These are phyloP conservation scores for Geococcyx californianus DNA, from an alignment of 2,113 vertebrate species.

Conservation along the genomic window DNA sequence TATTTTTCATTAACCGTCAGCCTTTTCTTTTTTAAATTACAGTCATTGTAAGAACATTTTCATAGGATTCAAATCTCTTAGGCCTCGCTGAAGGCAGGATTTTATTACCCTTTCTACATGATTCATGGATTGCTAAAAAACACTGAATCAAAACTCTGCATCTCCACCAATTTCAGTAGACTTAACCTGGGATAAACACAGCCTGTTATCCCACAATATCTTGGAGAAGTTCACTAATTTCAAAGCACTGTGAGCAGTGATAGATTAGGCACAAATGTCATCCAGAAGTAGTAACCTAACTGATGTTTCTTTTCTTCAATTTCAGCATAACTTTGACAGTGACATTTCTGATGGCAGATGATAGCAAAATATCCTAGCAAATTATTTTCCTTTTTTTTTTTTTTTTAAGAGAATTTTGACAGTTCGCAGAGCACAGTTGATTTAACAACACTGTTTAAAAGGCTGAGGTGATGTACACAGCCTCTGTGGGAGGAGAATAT, in stretches of 20 bases:
- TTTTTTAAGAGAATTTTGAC: background rate
- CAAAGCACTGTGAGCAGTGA: rapidly evolving
- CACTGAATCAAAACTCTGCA: background rate
- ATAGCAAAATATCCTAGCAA: background rate
- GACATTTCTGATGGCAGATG: background rate
- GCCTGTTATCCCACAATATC: background rate
- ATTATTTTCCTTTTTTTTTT: background rate
- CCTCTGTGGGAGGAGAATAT: background rate
- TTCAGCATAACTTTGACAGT: background rate
- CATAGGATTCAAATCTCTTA: background rate
- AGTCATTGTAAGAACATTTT: background rate
- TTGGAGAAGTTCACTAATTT: background rate
- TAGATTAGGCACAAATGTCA: background rate
- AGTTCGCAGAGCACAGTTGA: background rate
- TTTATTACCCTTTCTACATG: background rate
- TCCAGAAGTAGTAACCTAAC: background rate
- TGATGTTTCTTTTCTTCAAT: background rate
- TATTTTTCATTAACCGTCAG: constrained; percentile 21
- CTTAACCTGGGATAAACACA: background rate
- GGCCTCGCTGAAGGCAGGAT: background rate
- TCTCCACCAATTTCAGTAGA: background rate
- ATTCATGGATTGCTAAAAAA: background rate
- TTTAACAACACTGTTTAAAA: background rate
- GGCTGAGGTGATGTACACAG: background rate
- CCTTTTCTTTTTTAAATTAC: background rate